Conservation (phyloP, 2,888 invertebrate species). For the Glyphotaelius pellucidus region DNA sequence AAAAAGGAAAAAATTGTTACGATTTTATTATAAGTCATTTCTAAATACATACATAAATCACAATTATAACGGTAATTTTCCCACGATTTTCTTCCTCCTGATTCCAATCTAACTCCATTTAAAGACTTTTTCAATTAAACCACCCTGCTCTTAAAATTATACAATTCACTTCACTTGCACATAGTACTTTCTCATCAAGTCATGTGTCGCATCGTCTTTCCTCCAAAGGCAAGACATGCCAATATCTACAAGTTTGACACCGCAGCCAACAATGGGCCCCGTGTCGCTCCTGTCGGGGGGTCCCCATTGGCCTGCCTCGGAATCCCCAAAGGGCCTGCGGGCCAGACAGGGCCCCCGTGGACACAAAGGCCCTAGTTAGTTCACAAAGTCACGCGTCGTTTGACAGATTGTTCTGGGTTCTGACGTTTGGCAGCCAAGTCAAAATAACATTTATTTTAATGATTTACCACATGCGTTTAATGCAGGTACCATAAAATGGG, state of each 20-base stretch:
- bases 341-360: conserved; percentile 12
- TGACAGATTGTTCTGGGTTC: conserved; percentile 15
- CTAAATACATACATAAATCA: too few relatives aligned
- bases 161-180: background rate
- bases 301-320: background rate
- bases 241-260: background rate
- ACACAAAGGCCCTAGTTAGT: background rate
- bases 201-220: background rate
- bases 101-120: background rate
- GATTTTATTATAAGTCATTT: too few relatives aligned
- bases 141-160: background rate
- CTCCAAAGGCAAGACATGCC: background rate
- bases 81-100: background rate
- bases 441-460: conserved; percentile 3
- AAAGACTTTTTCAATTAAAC: background rate
- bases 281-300: background rate
- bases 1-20: too few relatives aligned
- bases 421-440: conserved; percentile 15
- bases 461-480: background rate
- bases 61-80: background rate
- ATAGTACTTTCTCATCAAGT: background rate
- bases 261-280: background rate
- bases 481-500: background rate
- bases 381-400: conserved; percentile 39
- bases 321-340: conserved; percentile 5